These are phyloP conservation scores for Blera fallax DNA, from an alignment of 2,888 invertebrate genomes.

Conservation along the genomic window DNA sequence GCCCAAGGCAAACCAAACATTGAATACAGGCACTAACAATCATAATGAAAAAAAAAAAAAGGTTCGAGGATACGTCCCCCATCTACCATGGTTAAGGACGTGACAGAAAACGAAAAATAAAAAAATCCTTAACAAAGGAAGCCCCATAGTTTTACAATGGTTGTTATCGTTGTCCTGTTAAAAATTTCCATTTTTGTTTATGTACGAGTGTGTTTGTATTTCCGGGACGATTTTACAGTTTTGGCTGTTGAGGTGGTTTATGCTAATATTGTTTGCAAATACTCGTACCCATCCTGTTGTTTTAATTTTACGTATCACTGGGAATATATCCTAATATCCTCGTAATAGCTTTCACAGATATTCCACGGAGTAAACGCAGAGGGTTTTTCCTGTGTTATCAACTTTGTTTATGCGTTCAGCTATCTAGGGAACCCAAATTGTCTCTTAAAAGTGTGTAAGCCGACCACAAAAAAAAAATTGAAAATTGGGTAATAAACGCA, in stretches of 20 bases:
- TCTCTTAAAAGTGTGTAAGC: not conserved
- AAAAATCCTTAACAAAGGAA: too few species aligned
- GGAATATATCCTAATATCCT: not conserved
- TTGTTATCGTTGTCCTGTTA: not conserved
- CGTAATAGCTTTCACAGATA: not conserved
- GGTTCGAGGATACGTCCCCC: too few species aligned
- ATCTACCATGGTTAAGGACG: too few species aligned
- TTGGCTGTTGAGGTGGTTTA: not conserved
- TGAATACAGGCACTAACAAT: too few species aligned
- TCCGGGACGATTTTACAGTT: not conserved
- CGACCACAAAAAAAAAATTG: not conserved
- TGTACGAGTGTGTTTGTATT: too few species aligned
- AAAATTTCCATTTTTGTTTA: not conserved
- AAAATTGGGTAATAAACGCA: not conserved
- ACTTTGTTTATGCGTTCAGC: not conserved
- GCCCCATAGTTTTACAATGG: too few species aligned
- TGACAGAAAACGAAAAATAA: too few species aligned
- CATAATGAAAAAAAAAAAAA: too few species aligned
- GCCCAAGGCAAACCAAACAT: too few species aligned
- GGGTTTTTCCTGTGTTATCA: not conserved
- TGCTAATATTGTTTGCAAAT: not conserved
- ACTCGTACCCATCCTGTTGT: not conserved
- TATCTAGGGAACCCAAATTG: not conserved
- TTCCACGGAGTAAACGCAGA: not conserved
- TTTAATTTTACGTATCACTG: not conserved